phyloP scores from a whole-genome alignment of 2,797 vertebrate genomes.

The Notolepis coatsorum region DNA sequence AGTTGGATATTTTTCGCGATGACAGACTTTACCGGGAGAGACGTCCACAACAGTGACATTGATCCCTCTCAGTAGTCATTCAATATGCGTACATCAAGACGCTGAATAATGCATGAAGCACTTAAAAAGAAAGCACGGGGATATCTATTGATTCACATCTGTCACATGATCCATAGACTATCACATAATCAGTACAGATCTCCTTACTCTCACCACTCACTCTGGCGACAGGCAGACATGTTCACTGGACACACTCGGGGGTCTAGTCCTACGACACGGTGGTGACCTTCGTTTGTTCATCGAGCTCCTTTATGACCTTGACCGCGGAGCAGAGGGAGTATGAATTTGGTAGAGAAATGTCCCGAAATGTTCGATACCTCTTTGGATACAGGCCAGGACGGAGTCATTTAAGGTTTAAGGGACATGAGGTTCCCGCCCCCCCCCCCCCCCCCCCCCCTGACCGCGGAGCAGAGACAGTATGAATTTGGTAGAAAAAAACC shows the following conservation, averaged over 20 bases:
- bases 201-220: constrained; percentile 41
- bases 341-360: neutral
- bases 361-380: neutral
- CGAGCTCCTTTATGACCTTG: constrained; percentile 63
- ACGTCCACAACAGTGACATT: constrained; percentile 35
- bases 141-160: constrained; percentile 69
- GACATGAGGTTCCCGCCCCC: neutral
- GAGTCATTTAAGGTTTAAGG: neutral
- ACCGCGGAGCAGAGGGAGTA: neutral
- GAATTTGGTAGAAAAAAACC: neutral
- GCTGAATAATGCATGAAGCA: constrained; percentile 78
- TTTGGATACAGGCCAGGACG: neutral
- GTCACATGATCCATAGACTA: constrained; percentile 69
- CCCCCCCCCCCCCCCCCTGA: too few relatives aligned
- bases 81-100: constrained; percentile 61
- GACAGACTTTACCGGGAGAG: neutral
- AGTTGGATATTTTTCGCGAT: constrained; percentile 51
- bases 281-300: constrained; percentile 46
- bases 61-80: constrained; percentile 49
- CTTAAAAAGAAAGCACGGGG: constrained; percentile 68
- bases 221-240: constrained; percentile 29
- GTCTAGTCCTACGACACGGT: constrained; percentile 3
- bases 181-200: constrained; percentile 71
- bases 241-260: constrained; percentile 4
- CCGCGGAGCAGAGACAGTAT: neutral